A percentile compares a stretch with the other conserved stretches of the same genome.
Evolutionary conservation across 2,113 vertebrate species (phyloP).

Genomic region (Gobiocypris rarus): DNA sequence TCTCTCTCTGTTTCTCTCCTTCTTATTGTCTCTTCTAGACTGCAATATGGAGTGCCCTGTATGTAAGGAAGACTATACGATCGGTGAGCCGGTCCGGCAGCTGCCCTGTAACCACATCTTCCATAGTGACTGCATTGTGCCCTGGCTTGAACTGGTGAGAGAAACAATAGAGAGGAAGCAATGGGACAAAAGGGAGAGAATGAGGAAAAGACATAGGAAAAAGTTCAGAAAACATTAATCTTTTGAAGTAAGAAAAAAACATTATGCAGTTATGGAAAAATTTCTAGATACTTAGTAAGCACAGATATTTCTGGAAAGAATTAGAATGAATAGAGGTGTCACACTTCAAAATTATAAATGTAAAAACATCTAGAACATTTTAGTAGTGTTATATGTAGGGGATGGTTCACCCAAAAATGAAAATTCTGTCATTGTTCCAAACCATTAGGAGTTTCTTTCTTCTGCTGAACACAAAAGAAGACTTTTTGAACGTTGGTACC

Average conservation of each 20-base stretch:
- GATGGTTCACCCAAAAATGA: too few species aligned
- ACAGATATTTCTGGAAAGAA: not conserved
- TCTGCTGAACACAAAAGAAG: too few species aligned
- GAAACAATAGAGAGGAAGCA: not conserved
- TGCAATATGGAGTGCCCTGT: constrained; percentile 94
- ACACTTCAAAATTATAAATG: not conserved
- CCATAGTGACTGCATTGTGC: constrained; percentile 97
- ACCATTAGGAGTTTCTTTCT: too few species aligned
- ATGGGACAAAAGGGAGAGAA: not conserved
- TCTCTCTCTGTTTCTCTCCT: not conserved
- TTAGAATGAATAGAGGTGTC: not conserved
- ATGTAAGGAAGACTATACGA: constrained; percentile 92
- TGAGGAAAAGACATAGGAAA: not conserved
- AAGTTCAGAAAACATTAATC: not conserved
- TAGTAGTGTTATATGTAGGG: too few species aligned
- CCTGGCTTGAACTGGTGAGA: constrained; percentile 97
- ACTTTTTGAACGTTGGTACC: too few species aligned
- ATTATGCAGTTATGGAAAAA: not conserved
- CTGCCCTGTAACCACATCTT: constrained; percentile 97
- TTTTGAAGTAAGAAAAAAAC: not conserved
- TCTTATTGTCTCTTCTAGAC: constrained; percentile 70
- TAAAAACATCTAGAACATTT: not conserved
- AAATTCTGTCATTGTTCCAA: too few species aligned
- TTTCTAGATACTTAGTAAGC: not conserved
- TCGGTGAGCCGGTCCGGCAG: constrained; percentile 90